These are phyloP conservation scores for Iguana delicatissima DNA, from an alignment of 2,797 vertebrate genomes.

Conservation along the genomic window DNA sequence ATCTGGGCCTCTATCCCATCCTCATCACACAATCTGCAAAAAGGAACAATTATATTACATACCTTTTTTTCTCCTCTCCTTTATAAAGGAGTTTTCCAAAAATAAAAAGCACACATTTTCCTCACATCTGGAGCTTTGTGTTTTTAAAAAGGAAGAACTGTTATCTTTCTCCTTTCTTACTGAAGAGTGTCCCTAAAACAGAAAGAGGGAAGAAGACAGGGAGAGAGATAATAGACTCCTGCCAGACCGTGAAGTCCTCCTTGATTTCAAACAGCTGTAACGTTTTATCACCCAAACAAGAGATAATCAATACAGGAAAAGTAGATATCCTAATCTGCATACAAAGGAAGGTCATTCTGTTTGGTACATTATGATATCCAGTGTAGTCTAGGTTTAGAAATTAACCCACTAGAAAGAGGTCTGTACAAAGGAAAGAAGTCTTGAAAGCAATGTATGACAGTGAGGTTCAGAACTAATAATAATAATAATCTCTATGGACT, in stretches of 20 bases:
- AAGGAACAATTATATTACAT: not conserved
- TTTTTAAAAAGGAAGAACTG: not conserved
- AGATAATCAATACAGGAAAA: not conserved
- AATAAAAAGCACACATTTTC: not conserved
- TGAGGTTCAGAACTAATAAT: not conserved
- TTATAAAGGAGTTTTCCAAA: not conserved
- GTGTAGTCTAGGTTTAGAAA: too few species aligned
- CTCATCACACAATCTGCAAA: not conserved
- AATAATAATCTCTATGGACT: not conserved
- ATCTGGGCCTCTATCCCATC: not conserved
- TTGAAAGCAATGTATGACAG: not conserved
- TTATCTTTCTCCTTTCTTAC: not conserved
- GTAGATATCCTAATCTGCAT: not conserved
- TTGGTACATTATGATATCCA: too few species aligned
- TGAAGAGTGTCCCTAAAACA: not conserved
- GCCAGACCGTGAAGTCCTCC: not conserved
- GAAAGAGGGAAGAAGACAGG: not conserved
- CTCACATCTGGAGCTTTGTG: not conserved
- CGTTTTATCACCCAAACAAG: too few species aligned
- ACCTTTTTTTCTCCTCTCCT: not conserved
- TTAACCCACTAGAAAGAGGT: too few species aligned
- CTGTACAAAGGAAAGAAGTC: not conserved
- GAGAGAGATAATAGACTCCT: not conserved
- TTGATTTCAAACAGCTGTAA: not conserved
- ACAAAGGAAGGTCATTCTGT: not conserved